Evolutionary conservation across 2,113 vertebrate genomes (phyloP), one percentile per base, ranked within the genome.

Genomic region (Nicator chloris): DNA sequence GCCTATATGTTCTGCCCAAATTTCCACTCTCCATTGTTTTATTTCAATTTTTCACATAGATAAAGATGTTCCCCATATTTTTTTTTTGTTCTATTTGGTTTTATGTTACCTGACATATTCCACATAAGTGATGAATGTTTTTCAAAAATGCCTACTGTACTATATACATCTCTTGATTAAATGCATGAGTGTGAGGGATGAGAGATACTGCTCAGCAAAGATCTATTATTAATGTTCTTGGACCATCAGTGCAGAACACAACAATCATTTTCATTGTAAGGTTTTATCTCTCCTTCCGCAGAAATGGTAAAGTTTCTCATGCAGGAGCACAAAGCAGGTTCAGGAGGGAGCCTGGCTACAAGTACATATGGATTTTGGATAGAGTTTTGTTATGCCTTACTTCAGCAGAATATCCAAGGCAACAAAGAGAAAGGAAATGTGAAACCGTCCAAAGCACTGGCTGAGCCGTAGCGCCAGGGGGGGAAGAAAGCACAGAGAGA

Each of bases 321-420:
- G 79, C 82, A 64, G 89, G 66, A 93, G 68, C 85, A 86, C 82
- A 94, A 82, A 94, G 82, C 85, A 94, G 91, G 78, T 96, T 94
- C 79, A 93, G 57, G 83, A 93, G 45, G 6, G 92, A 96, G 91
- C 60, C 77, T 92, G 92, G 63, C 82, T 95, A 51, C 56, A 45
- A 81, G 80, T 85, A 89, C 1, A 1, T 96, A 93, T 90, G 87
- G 96, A 96, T 97, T 96, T 96, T 96, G 93, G 97, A 96, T 86
- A 45, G 64, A 78, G 66, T 95, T 95, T 95, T 96, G 96, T 96
- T 97, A 97, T 97, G 92, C 95, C 94, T 97, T 97, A 93, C 84
- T 97, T 97, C 95, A 96, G 95, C 95, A 96, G 91, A 96, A 96
- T 97, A 97, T 95, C 95, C 96, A 96, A 96, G 96, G 97, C 95